Evolutionary conservation across 1,140 invertebrate genomes (phyloP).

Genomic region (Pygmarrhopalites habei): DNA sequence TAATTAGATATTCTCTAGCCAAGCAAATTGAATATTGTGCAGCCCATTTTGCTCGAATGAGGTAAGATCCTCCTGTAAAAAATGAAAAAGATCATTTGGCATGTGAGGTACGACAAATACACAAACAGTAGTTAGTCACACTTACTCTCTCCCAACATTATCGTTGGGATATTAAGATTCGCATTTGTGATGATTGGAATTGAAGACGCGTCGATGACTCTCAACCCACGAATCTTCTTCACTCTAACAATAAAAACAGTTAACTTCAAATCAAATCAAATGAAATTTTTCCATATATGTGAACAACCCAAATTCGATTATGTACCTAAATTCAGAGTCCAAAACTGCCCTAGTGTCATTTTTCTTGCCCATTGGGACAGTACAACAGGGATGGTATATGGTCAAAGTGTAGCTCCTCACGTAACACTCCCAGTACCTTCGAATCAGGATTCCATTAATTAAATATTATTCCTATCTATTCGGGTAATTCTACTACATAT

Average conservation of each 20-base stretch:
- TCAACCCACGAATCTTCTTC: not conserved
- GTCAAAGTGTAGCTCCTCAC: constrained; percentile 69
- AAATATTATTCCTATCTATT: too few species aligned
- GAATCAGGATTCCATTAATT: too few species aligned
- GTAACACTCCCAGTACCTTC: constrained; percentile 79
- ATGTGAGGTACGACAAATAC: too few species aligned
- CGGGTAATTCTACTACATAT: too few species aligned
- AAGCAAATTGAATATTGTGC: too few species aligned
- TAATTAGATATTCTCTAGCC: too few species aligned
- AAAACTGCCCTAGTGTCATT: constrained; percentile 12
- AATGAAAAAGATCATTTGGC: too few species aligned
- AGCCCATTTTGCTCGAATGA: too few species aligned
- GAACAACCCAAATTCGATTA: not conserved
- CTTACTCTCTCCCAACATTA: constrained; percentile 16
- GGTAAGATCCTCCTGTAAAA: too few species aligned
- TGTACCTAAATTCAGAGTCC: constrained; percentile 4
- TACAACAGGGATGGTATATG: constrained; percentile 51
- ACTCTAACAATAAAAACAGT: constrained; percentile 16
- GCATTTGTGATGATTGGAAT: constrained; percentile 19
- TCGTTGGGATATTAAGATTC: constrained; percentile 15
- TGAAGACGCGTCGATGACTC: constrained; percentile 19
- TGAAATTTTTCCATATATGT: not conserved
- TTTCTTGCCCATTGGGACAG: constrained; percentile 1
- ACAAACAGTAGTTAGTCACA: too few species aligned
- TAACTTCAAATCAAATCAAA: not conserved